Percentiles rank a stretch among this genome's conserved stretches.
Evolutionary conservation across 2,888 invertebrate species (phyloP).

Genomic region (Eretmocerus hayati): DNA sequence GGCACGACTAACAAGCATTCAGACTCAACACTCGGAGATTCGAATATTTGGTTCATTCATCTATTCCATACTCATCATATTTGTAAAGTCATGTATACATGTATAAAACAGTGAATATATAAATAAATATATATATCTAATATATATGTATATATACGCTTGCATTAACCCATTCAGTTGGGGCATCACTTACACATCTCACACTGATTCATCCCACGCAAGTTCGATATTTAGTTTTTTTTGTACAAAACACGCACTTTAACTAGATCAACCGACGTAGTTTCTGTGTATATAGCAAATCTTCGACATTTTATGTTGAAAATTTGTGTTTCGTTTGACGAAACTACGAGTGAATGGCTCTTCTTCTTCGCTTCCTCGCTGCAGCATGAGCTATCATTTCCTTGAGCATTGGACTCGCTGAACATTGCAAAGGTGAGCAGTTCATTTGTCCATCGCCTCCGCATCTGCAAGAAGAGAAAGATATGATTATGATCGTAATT

Average conservation of each 20-base stretch:
- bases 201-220: constrained; percentile 34
- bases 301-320: constrained; percentile 13
- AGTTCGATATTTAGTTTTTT: constrained; percentile 28
- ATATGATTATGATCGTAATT: background rate
- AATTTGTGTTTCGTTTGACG: constrained; percentile 18
- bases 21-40: no score
- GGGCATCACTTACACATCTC: constrained; percentile 24
- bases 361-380: constrained; percentile 66
- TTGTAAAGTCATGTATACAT: constrained; percentile 29
- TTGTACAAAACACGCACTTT: constrained; percentile 24
- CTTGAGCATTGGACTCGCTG: constrained; percentile 81
- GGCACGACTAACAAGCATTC: constrained; percentile 31
- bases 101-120: constrained; percentile 39
- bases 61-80: constrained; percentile 17
- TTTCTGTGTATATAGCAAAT: constrained; percentile 1
- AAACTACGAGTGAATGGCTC: constrained; percentile 40
- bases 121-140: constrained; percentile 41
- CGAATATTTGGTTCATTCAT: no score
- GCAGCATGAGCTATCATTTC: constrained; percentile 84
- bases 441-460: constrained; percentile 90
- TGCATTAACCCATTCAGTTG: constrained; percentile 46
- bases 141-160: constrained; percentile 45
- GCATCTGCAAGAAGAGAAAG: constrained; percentile 58
- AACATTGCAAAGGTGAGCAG: constrained; percentile 85
- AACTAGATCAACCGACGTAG: constrained; percentile 16